Percentiles rank a stretch among this genome's conserved stretches.
These are phyloP conservation scores for Bombyx mori DNA, from an alignment of 1,140 invertebrate genomes.

Conservation along the genomic window ASM3026992v2 NC_085111.1:1782001-1782500, in stretches of 20 bases:
- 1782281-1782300: slow-evolving; percentile 72
- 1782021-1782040: too few species aligned
- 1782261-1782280: slow-evolving; percentile 34
- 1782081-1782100: too few species aligned
- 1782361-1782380: not conserved
- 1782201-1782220: slow-evolving; percentile 81
- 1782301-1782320: slow-evolving; percentile 82
- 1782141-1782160: slow-evolving; percentile 85
- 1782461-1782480: slow-evolving; percentile 28
- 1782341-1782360: not conserved
- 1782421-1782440: slow-evolving; percentile 43
- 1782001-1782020: too few species aligned
- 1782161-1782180: slow-evolving; percentile 95
- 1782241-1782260: slow-evolving; percentile 34
- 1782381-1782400: not conserved
- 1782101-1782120: slow-evolving; percentile 84
- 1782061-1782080: too few species aligned
- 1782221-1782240: slow-evolving; percentile 72
- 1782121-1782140: slow-evolving; percentile 91
- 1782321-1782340: slow-evolving; percentile 74
- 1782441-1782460: slow-evolving; percentile 38
- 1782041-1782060: too few species aligned
- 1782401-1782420: too few species aligned
- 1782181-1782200: slow-evolving; percentile 81
- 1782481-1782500: slow-evolving; percentile 40